Evolutionary conservation across 2,113 vertebrate species (phyloP), one percentile per base, ranked within the genome.

Genomic region (Cnemophilus loriae): DNA sequence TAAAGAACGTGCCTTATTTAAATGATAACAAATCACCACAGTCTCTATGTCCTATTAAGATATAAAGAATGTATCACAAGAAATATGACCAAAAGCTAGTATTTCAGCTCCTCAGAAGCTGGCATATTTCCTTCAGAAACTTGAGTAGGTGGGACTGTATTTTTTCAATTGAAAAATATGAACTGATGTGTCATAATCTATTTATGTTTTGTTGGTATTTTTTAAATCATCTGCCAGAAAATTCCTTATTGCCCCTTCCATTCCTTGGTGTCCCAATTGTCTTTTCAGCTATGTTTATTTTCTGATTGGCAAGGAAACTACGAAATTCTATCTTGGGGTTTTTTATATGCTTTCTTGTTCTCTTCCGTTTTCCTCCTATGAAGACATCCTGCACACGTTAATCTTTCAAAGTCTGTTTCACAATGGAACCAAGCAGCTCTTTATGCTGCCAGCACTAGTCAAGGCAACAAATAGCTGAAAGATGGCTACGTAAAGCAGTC

Each of bases 151-250:
- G 85, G 56, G 93, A 87, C 77, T 71, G 23, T 50, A 65, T 64
- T 87, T 93, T 61, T 75, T 89, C 90, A 95, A 95, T 91, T 84
- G 91, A 93, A 96, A 95, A 93, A 87, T 26, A 71, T 55, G 83
- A 96, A 80, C 88, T 46, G 60, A 84, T 69, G 65, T 83, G 87
- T 95, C 90, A 93, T 42, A 50, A 73, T 67, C 90, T 87, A 86
- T 84, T 95, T 94, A 88, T 88, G 69, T 68, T 95, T 90, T 88
- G 71, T 60, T 93, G 64, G 22, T 39, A 76, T 59, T 93, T 91
- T 95, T 87, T 15, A 52, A 73, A 68, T 46, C 87, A 76, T 84
- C 71, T 86, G 90, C 47, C 84, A 95, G 81, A 96, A 89, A 91
- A 93, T 57, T 89, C 49, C 55, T 76, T 77, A 77, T 39, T 91